phyloP scores from a whole-genome alignment of 2,888 invertebrate genomes.

The Beris morrisii region DNA sequence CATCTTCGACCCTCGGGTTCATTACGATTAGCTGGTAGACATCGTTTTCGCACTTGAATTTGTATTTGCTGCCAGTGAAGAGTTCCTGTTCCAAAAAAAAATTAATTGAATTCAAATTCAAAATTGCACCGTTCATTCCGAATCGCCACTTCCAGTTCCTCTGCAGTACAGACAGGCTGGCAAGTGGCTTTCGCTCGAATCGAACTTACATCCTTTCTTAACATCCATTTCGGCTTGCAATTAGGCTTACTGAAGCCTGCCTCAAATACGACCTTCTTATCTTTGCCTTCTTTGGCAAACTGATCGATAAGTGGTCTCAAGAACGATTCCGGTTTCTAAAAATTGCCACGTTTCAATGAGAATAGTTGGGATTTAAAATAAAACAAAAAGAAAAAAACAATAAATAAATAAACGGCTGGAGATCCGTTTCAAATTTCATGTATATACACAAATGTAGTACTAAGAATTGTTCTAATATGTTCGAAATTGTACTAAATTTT shows the following conservation, averaged over 20 bases:
- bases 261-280: slow-evolving; percentile 91
- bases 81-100: slow-evolving; percentile 69
- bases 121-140: background rate
- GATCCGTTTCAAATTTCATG: too few relatives aligned
- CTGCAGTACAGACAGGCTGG: background rate
- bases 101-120: background rate
- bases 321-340: slow-evolving; percentile 90
- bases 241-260: slow-evolving; percentile 97
- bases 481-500: background rate
- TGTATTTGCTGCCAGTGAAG: slow-evolving; percentile 94
- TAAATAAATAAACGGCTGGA: too few relatives aligned
- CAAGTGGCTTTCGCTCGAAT: background rate
- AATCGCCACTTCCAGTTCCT: background rate
- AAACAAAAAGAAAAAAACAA: too few relatives aligned
- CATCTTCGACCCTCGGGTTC: slow-evolving; percentile 93
- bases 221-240: slow-evolving; percentile 88
- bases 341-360: background rate
- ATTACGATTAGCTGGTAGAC: slow-evolving; percentile 87
- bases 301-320: slow-evolving; percentile 92
- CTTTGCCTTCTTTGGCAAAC: slow-evolving; percentile 93
- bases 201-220: slow-evolving; percentile 83
- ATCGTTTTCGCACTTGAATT: slow-evolving; percentile 91
- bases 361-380: too few relatives aligned
- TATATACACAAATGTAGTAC: background rate
- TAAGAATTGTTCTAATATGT: background rate